Conservation (phyloP, 2,113 vertebrate species). For the Jaculus jaculus region DNA sequence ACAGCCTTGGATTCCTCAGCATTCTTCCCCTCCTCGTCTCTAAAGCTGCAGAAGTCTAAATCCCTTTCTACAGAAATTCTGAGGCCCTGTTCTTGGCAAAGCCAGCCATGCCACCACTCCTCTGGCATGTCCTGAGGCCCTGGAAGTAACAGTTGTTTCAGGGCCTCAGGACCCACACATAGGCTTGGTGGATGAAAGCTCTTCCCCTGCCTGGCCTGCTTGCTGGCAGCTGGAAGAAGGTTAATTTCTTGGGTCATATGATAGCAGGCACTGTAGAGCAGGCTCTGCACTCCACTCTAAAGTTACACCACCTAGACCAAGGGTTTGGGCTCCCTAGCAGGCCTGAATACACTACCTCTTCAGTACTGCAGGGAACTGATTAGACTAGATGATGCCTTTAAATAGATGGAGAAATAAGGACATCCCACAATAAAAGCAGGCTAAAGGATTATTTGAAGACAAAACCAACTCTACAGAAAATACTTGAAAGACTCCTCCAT, state of each 20-base stretch:
- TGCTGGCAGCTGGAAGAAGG: not conserved
- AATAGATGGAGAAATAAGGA: too few relatives aligned
- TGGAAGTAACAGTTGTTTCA: not conserved
- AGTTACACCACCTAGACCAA: not conserved
- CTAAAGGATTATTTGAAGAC: too few relatives aligned
- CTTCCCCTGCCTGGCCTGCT: not conserved
- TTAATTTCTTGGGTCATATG: not conserved
- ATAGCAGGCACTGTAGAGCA: not conserved
- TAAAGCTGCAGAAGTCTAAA: not conserved
- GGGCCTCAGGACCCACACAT: not conserved
- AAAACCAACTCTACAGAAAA: too few relatives aligned
- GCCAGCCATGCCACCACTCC: not conserved
- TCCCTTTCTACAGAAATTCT: not conserved
- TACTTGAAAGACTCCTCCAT: too few relatives aligned
- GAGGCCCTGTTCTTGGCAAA: not conserved
- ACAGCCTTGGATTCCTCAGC: not conserved
- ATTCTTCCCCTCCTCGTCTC: rapidly evolving
- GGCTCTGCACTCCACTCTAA: not conserved
- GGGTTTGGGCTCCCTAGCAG: not conserved
- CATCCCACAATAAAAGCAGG: too few relatives aligned
- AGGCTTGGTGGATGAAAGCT: not conserved
- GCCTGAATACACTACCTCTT: not conserved
- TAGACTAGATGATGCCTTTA: not conserved
- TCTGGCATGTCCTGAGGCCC: rapidly evolving
- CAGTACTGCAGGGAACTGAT: not conserved